Percentiles rank a stretch among this genome's conserved stretches.
Evolutionary conservation across 1,140 invertebrate species (phyloP).

Genomic region (Teleogryllus occipitalis): DNA sequence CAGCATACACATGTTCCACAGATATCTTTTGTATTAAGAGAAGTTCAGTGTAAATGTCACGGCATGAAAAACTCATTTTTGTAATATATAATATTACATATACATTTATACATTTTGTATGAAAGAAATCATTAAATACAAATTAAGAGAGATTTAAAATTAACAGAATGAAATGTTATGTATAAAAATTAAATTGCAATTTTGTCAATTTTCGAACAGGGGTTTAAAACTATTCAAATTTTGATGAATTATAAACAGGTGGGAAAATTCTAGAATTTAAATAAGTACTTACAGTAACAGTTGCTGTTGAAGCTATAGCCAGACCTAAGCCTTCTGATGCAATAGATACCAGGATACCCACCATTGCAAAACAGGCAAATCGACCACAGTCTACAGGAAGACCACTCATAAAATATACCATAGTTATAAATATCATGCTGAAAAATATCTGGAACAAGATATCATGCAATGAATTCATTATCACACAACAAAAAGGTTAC

Average conservation of each 20-base stretch:
- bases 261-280: neutral
- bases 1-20: too few relatives aligned
- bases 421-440: conserved; percentile 46
- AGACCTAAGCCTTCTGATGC: conserved; percentile 69
- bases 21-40: too few relatives aligned
- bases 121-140: too few relatives aligned
- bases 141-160: too few relatives aligned
- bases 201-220: neutral
- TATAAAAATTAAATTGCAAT: conserved; percentile 9
- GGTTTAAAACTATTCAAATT: neutral
- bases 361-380: conserved; percentile 54
- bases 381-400: conserved; percentile 42
- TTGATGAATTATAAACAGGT: neutral
- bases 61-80: too few relatives aligned
- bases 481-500: too few relatives aligned
- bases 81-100: too few relatives aligned
- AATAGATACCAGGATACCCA: conserved; percentile 57
- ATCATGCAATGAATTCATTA: too few relatives aligned
- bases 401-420: conserved; percentile 51
- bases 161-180: neutral
- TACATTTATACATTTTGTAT: too few relatives aligned
- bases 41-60: too few relatives aligned
- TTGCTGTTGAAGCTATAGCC: conserved; percentile 59
- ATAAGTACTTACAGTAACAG: conserved; percentile 48
- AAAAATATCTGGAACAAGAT: conserved; percentile 36